A percentile compares a stretch with the other conserved stretches of the same genome.
phyloP scores from a whole-genome alignment of 2,888 invertebrate species.

The Andrena dorsata region DNA sequence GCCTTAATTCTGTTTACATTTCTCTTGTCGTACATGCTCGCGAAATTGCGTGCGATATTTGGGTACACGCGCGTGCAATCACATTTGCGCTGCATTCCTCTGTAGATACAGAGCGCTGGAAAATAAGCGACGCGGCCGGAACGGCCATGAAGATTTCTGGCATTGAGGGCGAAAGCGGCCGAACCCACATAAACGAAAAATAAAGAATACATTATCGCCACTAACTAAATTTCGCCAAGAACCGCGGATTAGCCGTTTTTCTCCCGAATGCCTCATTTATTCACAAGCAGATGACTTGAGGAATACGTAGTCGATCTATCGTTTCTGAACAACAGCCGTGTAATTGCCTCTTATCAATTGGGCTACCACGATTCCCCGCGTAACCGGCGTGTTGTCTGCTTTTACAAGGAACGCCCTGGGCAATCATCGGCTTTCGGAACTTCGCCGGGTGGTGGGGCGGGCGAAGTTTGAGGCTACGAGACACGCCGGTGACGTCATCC shows the following conservation, averaged over 20 bases:
- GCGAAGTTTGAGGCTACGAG: slow-evolving; percentile 83
- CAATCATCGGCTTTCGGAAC: slow-evolving; percentile 17
- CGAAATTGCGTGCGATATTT: slow-evolving; percentile 34
- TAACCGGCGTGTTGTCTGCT: slow-evolving; percentile 18
- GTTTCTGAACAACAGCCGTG: too few relatives aligned
- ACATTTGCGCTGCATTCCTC: background rate
- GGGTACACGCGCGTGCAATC: background rate
- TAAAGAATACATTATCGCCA: too few relatives aligned
- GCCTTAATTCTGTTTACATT: slow-evolving; percentile 67
- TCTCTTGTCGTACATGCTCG: slow-evolving; percentile 6
- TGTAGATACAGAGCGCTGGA: background rate
- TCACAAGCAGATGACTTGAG: too few relatives aligned
- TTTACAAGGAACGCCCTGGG: slow-evolving; percentile 27
- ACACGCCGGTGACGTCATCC: slow-evolving; percentile 81
- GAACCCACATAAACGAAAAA: too few relatives aligned
- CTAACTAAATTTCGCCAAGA: too few relatives aligned
- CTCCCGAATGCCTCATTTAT: too few relatives aligned
- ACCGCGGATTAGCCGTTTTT: too few relatives aligned
- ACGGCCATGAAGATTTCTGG: background rate
- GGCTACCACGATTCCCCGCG: too few relatives aligned
- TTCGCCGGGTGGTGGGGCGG: slow-evolving; percentile 61
- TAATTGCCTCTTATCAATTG: too few relatives aligned
- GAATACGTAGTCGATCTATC: too few relatives aligned
- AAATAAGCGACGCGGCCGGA: background rate
- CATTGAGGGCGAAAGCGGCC: background rate